Evolutionary conservation across 2,888 invertebrate species (phyloP).

Genomic region (Andricus quercusramuli): DNA sequence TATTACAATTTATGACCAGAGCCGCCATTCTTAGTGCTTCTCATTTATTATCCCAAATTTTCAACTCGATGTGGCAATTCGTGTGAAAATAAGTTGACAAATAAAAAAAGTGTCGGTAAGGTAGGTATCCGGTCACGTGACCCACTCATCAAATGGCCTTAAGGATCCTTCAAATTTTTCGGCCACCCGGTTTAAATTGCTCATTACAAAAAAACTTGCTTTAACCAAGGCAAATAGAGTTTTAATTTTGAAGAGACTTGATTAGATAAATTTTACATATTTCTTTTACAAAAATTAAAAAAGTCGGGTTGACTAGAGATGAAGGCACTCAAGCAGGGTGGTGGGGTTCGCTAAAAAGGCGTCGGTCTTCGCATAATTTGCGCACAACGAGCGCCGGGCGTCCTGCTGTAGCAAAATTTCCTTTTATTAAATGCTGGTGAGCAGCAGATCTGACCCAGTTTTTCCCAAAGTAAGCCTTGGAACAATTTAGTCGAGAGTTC

Average conservation of each 20-base stretch:
- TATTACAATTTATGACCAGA: no score
- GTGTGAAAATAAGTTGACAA: no score
- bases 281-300: neutral
- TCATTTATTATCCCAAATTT: no score
- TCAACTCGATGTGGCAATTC: no score
- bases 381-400: constrained; percentile 26
- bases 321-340: constrained; percentile 28
- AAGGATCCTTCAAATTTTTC: no score
- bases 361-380: constrained; percentile 30
- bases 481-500: constrained; percentile 36
- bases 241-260: neutral
- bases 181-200: no score
- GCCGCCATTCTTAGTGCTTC: no score
- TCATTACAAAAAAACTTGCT: no score
- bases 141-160: no score
- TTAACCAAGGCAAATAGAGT: no score
- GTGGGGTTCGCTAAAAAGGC: constrained; percentile 25
- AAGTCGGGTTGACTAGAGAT: neutral
- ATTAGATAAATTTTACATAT: neutral
- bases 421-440: constrained; percentile 36
- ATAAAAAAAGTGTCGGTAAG: no score
- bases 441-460: constrained; percentile 37
- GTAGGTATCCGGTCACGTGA: no score
- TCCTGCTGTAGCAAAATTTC: constrained; percentile 17
- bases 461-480: constrained; percentile 40